phyloP scores from a whole-genome alignment of 2,888 invertebrate genomes.

The Tanypteryx hageni region DNA sequence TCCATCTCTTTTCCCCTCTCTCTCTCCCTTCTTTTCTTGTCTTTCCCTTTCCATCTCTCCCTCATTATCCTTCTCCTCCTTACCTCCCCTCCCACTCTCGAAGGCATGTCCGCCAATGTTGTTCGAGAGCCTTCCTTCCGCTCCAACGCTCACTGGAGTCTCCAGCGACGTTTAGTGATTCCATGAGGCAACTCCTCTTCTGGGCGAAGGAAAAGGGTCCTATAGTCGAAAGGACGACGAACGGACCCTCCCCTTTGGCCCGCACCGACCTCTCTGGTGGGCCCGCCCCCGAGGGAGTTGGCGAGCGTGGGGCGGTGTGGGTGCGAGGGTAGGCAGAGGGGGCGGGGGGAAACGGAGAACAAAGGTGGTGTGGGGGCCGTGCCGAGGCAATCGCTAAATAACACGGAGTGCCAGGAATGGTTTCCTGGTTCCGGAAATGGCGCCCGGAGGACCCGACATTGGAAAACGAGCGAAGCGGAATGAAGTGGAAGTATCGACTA shows the following conservation, averaged over 20 bases:
- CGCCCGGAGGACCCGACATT: too few species aligned
- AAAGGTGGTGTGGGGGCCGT: too few species aligned
- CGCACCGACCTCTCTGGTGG: neutral
- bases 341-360: too few species aligned
- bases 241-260: neutral
- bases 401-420: too few species aligned
- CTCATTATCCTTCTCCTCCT: neutral
- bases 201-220: neutral
- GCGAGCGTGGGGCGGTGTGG: neutral
- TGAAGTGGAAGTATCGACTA: too few species aligned
- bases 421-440: too few species aligned
- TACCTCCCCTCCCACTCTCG: neutral
- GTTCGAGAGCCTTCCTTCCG: neutral
- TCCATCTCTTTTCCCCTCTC: too few species aligned
- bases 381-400: too few species aligned
- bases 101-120: constrained; percentile 21
- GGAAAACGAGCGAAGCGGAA: too few species aligned
- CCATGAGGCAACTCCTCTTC: neutral
- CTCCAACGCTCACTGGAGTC: too few species aligned
- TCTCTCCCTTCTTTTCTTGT: neutral
- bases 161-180: neutral
- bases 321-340: too few species aligned
- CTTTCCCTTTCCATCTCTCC: neutral
- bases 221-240: neutral
- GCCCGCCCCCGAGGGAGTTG: neutral